Base-by-base conservation (phyloP, 2,888 invertebrate species). In the Eustalomyia histrio region DNA sequence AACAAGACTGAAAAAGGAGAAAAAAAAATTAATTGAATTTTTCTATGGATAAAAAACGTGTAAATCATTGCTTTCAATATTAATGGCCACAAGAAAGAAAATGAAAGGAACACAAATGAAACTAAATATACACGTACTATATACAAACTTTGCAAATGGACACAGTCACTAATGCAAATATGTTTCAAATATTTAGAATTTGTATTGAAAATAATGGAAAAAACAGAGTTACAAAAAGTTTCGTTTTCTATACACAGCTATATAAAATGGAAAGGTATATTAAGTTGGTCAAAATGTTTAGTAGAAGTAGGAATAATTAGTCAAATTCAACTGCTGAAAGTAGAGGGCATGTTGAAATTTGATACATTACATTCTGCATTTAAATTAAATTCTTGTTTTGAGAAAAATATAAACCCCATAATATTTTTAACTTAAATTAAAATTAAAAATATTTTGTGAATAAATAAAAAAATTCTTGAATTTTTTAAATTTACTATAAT, bases 1-100 rank as follows among this genome's bases (percentile, higher is more conserved):
- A 89, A 87, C 87, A 86, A 88, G 55, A n/a, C 17, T n/a, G 24
- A 52, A 53, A 24, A 74, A 18, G 10, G 29, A n/a, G n/a, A 75
- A 57, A 52, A 75, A 75, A 21, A 67, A 78, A 74, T 78, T 81
- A 81, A 81, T 81, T 81, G 81, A 81, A 78, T 81, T 81, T 71
- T 35, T 53, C 60, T 33, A 17, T 17, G 29, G 57, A 43, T n/a
- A 65, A 55, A 63, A 68, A 81, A 81, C 78, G 78, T 78, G 78
- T 81, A 78, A 81, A 81, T 75, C 63, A 81, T 78, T 50, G 67
- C 81, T 52, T 73, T 71, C 74, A 71, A 78, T 78, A 81, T 74
- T 67, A 81, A 81, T 81, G 52, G 65, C 71, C 74, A 21, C 55
- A 39, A 74, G 63, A 29, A 69, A 35, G 39, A 52, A 52, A 43